phyloP scores from a whole-genome alignment of 23 tunicate species.

The Trididemnum clinides region DNA sequence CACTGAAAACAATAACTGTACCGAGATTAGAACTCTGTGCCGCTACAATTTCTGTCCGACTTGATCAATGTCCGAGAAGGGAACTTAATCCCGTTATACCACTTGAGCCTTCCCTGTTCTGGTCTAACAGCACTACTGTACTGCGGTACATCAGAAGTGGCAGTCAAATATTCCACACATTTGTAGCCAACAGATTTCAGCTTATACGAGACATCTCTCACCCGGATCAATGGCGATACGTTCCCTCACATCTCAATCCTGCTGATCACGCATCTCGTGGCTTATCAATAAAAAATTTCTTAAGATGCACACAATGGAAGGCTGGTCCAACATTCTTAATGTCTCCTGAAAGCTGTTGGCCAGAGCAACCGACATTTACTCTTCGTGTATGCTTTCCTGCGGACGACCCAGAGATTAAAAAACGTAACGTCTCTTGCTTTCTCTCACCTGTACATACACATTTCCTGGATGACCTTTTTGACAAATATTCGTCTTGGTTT shows the following conservation, averaged over 20 bases:
- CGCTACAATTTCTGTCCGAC: conserved; percentile 37
- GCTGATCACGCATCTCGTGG: conserved; percentile 53
- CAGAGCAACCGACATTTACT: no score
- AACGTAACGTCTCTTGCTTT: no score
- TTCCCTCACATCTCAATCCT: conserved; percentile 35
- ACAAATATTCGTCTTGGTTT: no score
- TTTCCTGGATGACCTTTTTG: no score
- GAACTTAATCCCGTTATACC: conserved; percentile 23
- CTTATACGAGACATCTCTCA: conserved; percentile 24
- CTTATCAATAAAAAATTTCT: conserved; percentile 12
- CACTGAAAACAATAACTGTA: conserved; percentile 39
- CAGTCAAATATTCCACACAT: conserved; percentile 34
- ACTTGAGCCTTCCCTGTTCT: conserved; percentile 13
- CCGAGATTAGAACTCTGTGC: conserved; percentile 57
- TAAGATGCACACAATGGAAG: conserved; percentile 30
- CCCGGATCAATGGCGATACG: conserved; percentile 45
- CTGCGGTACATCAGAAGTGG: conserved; percentile 35
- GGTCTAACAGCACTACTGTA: conserved; percentile 66
- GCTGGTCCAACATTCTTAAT: conserved; percentile 54
- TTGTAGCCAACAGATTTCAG: conserved; percentile 64
- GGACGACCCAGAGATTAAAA: no score
- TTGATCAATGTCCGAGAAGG: not conserved
- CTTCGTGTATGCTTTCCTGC: no score
- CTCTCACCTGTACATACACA: no score
- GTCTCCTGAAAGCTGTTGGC: conserved; percentile 33